Evolutionary conservation across 2,113 vertebrate genomes (phyloP), one percentile per base, ranked within the genome.

Genomic region (Xyliphius kryptos): DNA sequence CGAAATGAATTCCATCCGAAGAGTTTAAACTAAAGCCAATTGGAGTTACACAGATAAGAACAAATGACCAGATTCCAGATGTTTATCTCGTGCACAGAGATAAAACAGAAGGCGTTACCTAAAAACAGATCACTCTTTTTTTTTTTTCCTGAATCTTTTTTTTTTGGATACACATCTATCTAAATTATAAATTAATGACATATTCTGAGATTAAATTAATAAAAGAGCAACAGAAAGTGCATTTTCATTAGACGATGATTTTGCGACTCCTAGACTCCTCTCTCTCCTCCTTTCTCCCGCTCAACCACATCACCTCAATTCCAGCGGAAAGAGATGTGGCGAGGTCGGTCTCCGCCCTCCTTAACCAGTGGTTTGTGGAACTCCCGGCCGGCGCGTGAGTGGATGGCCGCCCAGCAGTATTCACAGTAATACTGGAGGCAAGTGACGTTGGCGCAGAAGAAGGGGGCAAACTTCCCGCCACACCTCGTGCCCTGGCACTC

Each of bases 361-460:
- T 98, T 99, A 79, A 99, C 96, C 87, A 99, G 91, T 80, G 96
- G 95, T 82, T 98, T 99, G 90, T 98, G 95, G 86, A 98, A 98
- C 80, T 98, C 96, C 66, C 95, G 90, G 75, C 96, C 95, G 73
- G 96, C 96, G 0, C 96, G 94, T 5, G 96, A 98, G 78, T 99
- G 96, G 81, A 99, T 99, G 85, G 94, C 94, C 77, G 96, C 96
- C 96, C 96, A 98, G 92, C 96, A 99, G 89, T 98, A 97, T 90
- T 99, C 96, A 88, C 96, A 99, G 89, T 99, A 99, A 90, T 99
- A 99, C 93, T 99, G 96, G 85, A 98, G 92, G 83, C 96, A 99
- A 88, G 96, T 99, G 83, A 99, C 96, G 32, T 99, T 99, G 84
- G 96, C 96, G 86, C 96, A 99, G 92, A 99, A 99, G 86, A 99